Conservation (phyloP, 2,888 invertebrate species). For the Agriopis leucophaearia region DNA sequence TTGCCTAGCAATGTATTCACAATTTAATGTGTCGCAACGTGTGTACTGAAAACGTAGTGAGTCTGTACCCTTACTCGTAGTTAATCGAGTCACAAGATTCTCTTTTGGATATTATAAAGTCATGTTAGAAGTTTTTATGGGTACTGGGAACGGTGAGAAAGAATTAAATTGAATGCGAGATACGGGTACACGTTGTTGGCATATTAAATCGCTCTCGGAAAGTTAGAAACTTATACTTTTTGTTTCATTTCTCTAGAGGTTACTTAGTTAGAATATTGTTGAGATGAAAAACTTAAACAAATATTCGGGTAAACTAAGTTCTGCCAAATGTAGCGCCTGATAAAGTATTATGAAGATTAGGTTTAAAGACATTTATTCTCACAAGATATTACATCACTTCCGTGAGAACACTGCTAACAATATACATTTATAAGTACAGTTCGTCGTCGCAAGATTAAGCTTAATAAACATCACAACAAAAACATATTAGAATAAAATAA, state of each 20-base stretch:
- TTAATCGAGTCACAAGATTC: conserved; percentile 10
- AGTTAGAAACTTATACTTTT: conserved; percentile 7
- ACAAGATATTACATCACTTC: too few relatives aligned
- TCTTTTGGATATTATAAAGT: conserved; percentile 28
- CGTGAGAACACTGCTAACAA: too few relatives aligned
- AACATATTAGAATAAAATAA: too few relatives aligned
- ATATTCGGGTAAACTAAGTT: not conserved
- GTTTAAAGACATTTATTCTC: too few relatives aligned
- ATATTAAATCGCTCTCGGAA: conserved; percentile 12
- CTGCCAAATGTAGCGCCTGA: not conserved
- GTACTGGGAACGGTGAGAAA: conserved; percentile 1
- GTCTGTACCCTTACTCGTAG: not conserved
- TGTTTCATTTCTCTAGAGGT: conserved; percentile 1
- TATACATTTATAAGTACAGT: too few relatives aligned
- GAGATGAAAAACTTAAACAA: not conserved
- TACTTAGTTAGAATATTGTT: not conserved
- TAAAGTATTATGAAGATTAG: too few relatives aligned
- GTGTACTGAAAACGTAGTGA: not conserved
- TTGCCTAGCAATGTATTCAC: not conserved
- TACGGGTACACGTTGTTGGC: conserved; percentile 8
- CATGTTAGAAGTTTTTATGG: conserved; percentile 33
- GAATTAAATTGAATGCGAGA: conserved; percentile 19
- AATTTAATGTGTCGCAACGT: not conserved
- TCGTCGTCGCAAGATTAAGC: too few relatives aligned
- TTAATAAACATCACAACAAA: too few relatives aligned